Percentiles rank a stretch among this genome's conserved stretches.
These are phyloP conservation scores for Agapornis roseicollis DNA, from an alignment of 2,113 vertebrate species.

Conservation along the genomic window DNA sequence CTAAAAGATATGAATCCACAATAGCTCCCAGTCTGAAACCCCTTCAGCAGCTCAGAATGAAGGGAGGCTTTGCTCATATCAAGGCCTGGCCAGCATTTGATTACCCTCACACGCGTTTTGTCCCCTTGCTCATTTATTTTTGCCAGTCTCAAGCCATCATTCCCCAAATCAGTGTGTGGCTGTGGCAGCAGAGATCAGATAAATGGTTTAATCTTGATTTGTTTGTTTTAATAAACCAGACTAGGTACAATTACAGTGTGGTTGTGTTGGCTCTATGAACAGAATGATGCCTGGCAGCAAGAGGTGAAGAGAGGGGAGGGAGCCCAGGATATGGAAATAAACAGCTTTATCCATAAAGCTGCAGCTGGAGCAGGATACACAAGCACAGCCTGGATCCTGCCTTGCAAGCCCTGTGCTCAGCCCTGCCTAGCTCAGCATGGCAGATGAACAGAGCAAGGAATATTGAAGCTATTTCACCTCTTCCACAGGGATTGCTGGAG, in stretches of 20 bases:
- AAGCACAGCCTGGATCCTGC: neutral
- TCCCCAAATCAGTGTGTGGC: neutral
- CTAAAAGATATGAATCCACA: neutral
- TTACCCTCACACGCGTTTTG: neutral
- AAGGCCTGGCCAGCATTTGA: rapidly evolving
- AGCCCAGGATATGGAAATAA: neutral
- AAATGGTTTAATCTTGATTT: neutral
- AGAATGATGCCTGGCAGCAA: neutral
- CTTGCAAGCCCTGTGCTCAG: neutral
- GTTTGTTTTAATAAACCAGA: neutral
- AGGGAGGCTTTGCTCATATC: neutral
- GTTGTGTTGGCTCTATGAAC: neutral
- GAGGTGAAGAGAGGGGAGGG: neutral
- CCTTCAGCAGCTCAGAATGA: neutral
- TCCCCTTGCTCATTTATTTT: neutral
- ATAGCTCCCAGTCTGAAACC: neutral
- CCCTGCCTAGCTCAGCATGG: neutral
- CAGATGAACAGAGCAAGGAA: neutral
- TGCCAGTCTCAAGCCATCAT: neutral
- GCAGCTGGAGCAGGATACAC: neutral
- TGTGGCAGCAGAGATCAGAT: neutral
- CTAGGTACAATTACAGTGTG: rapidly evolving
- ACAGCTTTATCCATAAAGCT: neutral
- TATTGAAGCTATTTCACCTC: neutral
- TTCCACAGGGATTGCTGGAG: neutral